Conservation (phyloP, 2,113 vertebrate species). For the Grammomys surdaster region DNA sequence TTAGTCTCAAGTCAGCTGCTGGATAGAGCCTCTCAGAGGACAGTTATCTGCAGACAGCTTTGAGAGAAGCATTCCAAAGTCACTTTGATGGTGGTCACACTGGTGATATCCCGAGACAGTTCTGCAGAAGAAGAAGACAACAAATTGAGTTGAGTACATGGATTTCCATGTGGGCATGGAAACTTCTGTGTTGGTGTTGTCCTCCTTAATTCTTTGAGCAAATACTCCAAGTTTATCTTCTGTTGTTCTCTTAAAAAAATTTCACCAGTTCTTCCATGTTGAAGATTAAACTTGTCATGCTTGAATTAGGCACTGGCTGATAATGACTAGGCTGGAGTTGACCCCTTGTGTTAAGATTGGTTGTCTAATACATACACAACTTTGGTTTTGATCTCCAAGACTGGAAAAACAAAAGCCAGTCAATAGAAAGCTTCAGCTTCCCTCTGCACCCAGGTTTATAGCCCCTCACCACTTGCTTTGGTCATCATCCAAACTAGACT, state of each 20-base stretch:
- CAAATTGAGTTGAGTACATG: not conserved
- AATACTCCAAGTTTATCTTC: not conserved
- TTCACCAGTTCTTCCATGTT: not conserved
- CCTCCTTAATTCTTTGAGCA: not conserved
- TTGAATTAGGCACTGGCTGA: not conserved
- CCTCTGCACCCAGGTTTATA: not conserved
- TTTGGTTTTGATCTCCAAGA: not conserved
- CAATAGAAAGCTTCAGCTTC: not conserved
- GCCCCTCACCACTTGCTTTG: not conserved
- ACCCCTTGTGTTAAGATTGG: not conserved
- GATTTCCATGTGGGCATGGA: not conserved
- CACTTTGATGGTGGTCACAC: not conserved
- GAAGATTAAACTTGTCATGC: not conserved
- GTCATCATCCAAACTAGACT: not conserved
- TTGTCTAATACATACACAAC: not conserved
- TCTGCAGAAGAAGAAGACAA: not conserved
- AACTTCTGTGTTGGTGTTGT: not conserved
- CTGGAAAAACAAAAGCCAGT: not conserved
- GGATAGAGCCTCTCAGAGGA: no score
- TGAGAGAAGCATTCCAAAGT: slow-evolving; percentile 8
- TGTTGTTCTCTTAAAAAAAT: not conserved
- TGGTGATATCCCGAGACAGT: not conserved
- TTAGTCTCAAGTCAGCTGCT: no score
- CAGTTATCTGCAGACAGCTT: not conserved
- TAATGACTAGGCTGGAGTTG: not conserved